phyloP scores from a whole-genome alignment of 2,113 vertebrate genomes.

The Sylvilagus bachmani region DNA sequence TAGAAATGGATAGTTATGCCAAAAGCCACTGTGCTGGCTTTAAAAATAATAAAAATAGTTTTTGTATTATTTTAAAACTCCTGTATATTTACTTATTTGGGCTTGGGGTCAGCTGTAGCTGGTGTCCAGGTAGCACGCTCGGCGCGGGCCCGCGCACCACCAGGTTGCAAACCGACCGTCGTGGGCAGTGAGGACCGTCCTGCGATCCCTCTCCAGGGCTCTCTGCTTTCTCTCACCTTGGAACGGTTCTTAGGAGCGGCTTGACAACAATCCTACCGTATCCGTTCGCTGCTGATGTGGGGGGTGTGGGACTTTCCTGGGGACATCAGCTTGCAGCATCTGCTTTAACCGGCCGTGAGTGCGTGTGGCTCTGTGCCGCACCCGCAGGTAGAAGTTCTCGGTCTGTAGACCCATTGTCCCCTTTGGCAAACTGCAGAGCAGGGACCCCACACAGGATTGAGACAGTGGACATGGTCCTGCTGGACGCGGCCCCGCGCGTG shows the following conservation, averaged over 20 bases:
- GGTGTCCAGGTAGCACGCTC: neutral
- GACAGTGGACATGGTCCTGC: too few species aligned
- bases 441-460: neutral
- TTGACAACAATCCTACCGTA: rapidly evolving
- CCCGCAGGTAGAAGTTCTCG: neutral
- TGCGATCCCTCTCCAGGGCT: neutral
- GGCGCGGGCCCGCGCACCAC: neutral
- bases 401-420: neutral
- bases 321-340: rapidly evolving
- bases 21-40: conserved; percentile 66
- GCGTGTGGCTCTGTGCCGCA: too few species aligned
- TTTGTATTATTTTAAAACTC: conserved; percentile 64
- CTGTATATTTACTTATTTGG: conserved; percentile 55
- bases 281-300: rapidly evolving
- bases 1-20: conserved; percentile 62
- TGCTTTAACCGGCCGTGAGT: rapidly evolving
- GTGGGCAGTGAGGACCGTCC: too few species aligned
- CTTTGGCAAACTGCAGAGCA: neutral
- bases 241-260: too few species aligned
- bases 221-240: neutral
- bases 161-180: too few species aligned
- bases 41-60: conserved; percentile 74
- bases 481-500: too few species aligned
- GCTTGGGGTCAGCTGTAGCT: neutral
- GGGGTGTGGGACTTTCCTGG: neutral